Evolutionary conservation across 1,140 invertebrate species (phyloP).

Genomic region (Rhynchophorus ferrugineus): DNA sequence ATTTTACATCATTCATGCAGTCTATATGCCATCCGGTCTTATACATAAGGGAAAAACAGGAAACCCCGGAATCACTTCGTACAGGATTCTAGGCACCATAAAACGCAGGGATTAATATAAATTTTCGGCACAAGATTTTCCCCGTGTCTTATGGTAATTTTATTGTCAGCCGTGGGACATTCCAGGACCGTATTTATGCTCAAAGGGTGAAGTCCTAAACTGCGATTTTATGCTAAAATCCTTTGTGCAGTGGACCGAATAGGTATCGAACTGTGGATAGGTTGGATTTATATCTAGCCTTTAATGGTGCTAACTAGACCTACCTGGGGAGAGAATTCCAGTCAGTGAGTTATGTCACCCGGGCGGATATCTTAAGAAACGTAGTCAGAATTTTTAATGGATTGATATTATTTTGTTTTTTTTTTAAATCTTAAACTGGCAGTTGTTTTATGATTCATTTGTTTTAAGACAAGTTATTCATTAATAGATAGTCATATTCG

Average conservation of each 20-base stretch:
- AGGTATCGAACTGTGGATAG: conserved; percentile 5
- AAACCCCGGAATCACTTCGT: no score
- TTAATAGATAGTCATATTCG: no score
- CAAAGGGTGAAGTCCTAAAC: conserved; percentile 11
- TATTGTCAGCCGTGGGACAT: conserved; percentile 10
- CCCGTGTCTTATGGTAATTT: conserved; percentile 18
- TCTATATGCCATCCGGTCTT: no score
- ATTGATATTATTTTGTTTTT: no score
- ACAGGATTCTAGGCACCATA: neutral
- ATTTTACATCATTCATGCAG: no score
- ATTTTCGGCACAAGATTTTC: conserved; percentile 13
- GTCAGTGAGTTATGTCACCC: no score
- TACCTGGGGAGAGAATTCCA: neutral
- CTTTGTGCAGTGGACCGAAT: conserved; percentile 10
- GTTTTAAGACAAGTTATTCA: no score
- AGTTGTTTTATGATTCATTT: no score
- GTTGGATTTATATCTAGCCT: neutral
- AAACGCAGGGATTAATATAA: conserved; percentile 4
- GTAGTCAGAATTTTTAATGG: no score
- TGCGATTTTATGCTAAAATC: conserved; percentile 19
- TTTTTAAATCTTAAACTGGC: no score
- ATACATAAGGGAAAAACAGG: no score
- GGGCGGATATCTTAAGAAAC: no score
- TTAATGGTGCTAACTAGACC: neutral
- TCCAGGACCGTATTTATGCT: conserved; percentile 12